A percentile compares a stretch with the other conserved stretches of the same genome.
Conservation (phyloP, 1,140 invertebrate species). For the Gryllus bimaculatus region DNA sequence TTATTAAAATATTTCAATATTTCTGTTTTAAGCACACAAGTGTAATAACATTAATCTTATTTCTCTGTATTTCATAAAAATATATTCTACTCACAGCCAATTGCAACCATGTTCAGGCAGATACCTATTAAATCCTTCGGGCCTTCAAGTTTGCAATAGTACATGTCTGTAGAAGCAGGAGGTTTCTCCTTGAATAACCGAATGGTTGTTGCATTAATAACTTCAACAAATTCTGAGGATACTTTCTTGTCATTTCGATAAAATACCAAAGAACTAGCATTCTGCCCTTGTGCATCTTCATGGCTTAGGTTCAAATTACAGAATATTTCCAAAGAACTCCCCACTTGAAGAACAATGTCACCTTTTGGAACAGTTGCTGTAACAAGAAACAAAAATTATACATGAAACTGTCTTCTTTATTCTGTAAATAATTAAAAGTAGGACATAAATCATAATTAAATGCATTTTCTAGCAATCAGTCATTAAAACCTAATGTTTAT, state of each 20-base stretch:
- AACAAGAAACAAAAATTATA: background rate
- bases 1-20: background rate
- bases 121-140: conserved; percentile 28
- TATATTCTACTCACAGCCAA: conserved; percentile 40
- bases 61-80: background rate
- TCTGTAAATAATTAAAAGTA: too few relatives aligned
- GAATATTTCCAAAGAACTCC: conserved; percentile 37
- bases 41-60: background rate
- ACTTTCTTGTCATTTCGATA: conserved; percentile 34
- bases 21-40: background rate
- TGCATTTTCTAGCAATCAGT: too few relatives aligned
- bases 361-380: conserved; percentile 42
- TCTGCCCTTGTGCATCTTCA: conserved; percentile 30
- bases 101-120: conserved; percentile 41
- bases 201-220: conserved; percentile 41
- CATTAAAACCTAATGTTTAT: too few relatives aligned
- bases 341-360: conserved; percentile 40
- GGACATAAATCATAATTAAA: too few relatives aligned
- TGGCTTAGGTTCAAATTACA: conserved; percentile 40
- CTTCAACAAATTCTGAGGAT: conserved; percentile 32
- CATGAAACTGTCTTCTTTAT: background rate
- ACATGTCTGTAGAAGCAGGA: conserved; percentile 33
- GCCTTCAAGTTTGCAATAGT: conserved; percentile 35
- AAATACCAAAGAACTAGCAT: conserved; percentile 38
- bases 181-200: conserved; percentile 35